Evolutionary conservation across 2,113 vertebrate genomes (phyloP).

Genomic region (Panthera leo): DNA sequence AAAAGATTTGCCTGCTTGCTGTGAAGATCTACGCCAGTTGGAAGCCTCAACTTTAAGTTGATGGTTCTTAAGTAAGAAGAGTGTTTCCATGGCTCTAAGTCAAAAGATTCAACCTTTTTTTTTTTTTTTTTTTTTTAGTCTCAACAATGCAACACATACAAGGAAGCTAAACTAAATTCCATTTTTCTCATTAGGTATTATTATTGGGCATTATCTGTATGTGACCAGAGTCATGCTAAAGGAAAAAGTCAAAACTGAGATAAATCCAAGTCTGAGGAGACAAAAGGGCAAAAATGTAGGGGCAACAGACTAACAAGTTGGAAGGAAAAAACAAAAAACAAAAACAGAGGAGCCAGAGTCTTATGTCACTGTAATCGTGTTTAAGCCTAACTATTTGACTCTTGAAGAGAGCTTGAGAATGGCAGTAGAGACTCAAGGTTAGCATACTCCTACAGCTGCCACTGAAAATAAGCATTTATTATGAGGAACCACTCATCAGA

Average conservation of each 20-base stretch:
- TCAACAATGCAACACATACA: background rate
- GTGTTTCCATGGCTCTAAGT: constrained; percentile 38
- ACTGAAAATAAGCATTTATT: background rate
- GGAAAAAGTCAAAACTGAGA: background rate
- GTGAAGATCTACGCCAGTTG: background rate
- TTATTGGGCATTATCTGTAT: background rate
- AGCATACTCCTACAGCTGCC: background rate
- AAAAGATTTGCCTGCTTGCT: constrained; percentile 34
- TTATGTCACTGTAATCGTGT: background rate
- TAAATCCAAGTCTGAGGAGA: background rate
- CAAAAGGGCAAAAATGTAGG: background rate
- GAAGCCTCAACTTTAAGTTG: constrained; percentile 45
- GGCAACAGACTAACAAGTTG: background rate
- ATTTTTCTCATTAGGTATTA: background rate
- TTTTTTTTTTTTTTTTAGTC: background rate
- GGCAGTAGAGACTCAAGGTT: background rate
- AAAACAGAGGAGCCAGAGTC: background rate
- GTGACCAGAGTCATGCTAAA: background rate
- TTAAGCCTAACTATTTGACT: background rate
- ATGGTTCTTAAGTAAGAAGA: constrained; percentile 49
- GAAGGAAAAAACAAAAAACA: background rate
- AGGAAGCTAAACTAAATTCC: background rate
- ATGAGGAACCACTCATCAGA: background rate
- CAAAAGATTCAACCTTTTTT: background rate
- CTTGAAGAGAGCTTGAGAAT: background rate